Evolutionary conservation across 2,113 vertebrate species (phyloP), one percentile per base, ranked within the genome.

Genomic region (Sturnira hondurensis): DNA sequence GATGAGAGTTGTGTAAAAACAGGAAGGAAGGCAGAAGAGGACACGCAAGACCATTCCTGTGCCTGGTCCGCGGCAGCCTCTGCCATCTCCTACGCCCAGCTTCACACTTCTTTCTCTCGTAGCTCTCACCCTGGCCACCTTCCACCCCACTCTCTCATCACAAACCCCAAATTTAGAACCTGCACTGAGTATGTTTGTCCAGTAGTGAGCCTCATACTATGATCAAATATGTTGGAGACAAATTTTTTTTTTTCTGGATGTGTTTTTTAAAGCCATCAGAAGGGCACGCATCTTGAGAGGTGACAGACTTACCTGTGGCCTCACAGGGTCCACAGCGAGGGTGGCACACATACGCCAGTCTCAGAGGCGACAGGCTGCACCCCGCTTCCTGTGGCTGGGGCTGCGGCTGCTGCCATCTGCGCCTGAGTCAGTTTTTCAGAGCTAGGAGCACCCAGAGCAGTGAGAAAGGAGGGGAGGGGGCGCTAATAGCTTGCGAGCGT

Each of bases 401-500:
- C 54, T 91, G 77, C 16, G 1, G 2, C 87, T 24, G 63, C 45
- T 86, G 78, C 95, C 91, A 80, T 96, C 74, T 84, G 92, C 67
- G 77, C 91, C 82, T 3, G 13, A 94, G 52, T 78, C 92, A 95
- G 47, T 45, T 78, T 97, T 94, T 95, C 96, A 97, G 93, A 93
- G 96, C 96, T 67, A 95, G 98, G 95, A 96, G 74, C 92, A 81
- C 95, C 93, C 61, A 68, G 87, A 71, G 71, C 4, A 0, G 20
- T 6, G 47, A 77, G 77, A 54, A 45, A 89, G 96, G 74, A 63
- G 91, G 92, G 24, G 67, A 95, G 80, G 94, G 89, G 74, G 90
- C 81, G 95, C 96, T 80, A 89, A 93, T 96, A 91, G 97, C 97
- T 96, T 80, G 36, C 91, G 91, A 97, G 94, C 58, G 1, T 63